These are phyloP conservation scores for Caretta caretta DNA, from an alignment of 2,113 vertebrate genomes.

Conservation along the genomic window DNA sequence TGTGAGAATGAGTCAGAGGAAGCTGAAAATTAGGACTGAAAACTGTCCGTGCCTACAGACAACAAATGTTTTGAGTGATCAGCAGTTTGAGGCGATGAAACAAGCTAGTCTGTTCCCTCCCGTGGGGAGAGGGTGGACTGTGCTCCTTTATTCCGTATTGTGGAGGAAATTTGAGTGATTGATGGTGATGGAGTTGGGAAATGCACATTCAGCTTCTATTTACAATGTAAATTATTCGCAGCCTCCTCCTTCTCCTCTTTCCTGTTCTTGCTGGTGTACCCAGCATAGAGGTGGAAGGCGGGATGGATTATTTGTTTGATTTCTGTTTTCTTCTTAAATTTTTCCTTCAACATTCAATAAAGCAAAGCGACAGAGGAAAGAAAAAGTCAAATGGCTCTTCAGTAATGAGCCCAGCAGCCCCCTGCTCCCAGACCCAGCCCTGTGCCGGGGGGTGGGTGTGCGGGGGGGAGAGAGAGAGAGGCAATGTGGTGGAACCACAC, in stretches of 20 bases:
- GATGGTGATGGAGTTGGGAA: conserved; percentile 54
- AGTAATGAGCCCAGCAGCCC: neutral
- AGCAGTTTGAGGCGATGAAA: conserved; percentile 61
- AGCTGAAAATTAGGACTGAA: neutral
- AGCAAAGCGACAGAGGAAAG: neutral
- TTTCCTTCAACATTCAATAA: neutral
- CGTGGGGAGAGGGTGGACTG: conserved; percentile 41
- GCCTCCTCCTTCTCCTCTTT: conserved; percentile 56
- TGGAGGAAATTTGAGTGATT: conserved; percentile 61
- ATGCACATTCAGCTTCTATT: conserved; percentile 62
- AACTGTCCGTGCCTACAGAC: neutral
- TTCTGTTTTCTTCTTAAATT: neutral
- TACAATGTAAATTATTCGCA: conserved; percentile 59
- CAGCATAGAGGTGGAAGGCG: neutral
- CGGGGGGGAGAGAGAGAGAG: too few species aligned
- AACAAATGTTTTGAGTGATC: conserved; percentile 52
- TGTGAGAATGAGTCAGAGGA: neutral
- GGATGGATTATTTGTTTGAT: neutral
- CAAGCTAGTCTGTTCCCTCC: conserved; percentile 32
- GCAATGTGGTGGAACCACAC: neutral
- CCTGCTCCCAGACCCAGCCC: rapidly evolving
- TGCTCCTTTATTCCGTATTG: neutral
- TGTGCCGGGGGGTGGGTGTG: neutral
- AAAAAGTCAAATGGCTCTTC: neutral
- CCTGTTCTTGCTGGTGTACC: neutral